These are phyloP conservation scores for Monochamus alternatus DNA, from an alignment of 2,888 invertebrate genomes.

Conservation along the genomic window DNA sequence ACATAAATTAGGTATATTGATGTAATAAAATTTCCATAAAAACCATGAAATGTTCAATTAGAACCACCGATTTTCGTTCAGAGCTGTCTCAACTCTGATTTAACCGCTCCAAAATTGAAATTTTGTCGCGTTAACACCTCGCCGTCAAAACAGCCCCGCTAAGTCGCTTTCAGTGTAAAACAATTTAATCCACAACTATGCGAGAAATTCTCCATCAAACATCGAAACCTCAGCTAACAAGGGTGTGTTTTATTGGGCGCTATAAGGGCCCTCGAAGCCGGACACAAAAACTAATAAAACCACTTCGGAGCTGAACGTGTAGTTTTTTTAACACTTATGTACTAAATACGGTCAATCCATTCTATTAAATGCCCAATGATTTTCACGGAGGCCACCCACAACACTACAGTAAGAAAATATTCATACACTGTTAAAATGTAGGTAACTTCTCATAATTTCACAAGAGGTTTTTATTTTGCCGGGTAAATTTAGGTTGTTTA, in stretches of 20 bases:
- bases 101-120: not conserved
- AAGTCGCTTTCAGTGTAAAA: slow-evolving; percentile 10
- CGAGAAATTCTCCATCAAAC: slow-evolving; percentile 10
- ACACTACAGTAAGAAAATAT: slow-evolving; percentile 18
- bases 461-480: too few relatives aligned
- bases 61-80: too few relatives aligned
- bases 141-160: slow-evolving; percentile 4
- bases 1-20: too few relatives aligned
- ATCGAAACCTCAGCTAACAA: slow-evolving; percentile 42
- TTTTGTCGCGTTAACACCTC: slow-evolving; percentile 2
- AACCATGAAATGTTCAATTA: too few relatives aligned
- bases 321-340: slow-evolving; percentile 34
- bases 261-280: slow-evolving; percentile 4
- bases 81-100: too few relatives aligned
- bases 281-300: slow-evolving; percentile 33
- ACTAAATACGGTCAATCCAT: slow-evolving; percentile 30
- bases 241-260: slow-evolving; percentile 44
- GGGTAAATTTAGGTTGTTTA: too few relatives aligned
- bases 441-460: too few relatives aligned
- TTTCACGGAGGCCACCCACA: slow-evolving; percentile 24
- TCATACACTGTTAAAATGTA: too few relatives aligned
- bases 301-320: slow-evolving; percentile 22
- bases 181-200: slow-evolving; percentile 3
- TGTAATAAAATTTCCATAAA: too few relatives aligned
- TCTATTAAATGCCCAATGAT: slow-evolving; percentile 29